phyloP scores from a whole-genome alignment of 2,113 vertebrate genomes.

The Oryzias melastigma region DNA sequence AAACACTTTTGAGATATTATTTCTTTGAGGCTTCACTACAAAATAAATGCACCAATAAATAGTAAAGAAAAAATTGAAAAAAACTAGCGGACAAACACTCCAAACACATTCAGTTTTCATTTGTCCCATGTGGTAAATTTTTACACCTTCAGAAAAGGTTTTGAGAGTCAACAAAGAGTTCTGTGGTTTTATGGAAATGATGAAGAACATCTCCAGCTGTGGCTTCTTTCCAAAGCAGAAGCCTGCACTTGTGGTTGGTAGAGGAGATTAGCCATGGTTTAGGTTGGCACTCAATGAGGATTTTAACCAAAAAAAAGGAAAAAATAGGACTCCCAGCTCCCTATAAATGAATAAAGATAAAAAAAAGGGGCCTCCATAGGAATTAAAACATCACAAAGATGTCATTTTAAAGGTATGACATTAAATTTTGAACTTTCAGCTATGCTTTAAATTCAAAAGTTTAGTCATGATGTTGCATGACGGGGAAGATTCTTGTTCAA shows the following conservation, averaged over 20 bases:
- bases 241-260: conserved; percentile 2
- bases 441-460: too few relatives aligned
- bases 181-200: conserved; percentile 1
- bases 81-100: neutral
- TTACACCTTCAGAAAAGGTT: conserved; percentile 8
- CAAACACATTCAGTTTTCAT: neutral
- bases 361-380: conserved; percentile 1
- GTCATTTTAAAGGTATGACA: neutral
- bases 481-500: too few relatives aligned
- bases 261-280: conserved; percentile 39
- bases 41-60: too few relatives aligned
- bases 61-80: too few relatives aligned
- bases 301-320: neutral
- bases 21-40: too few relatives aligned
- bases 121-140: conserved; percentile 1
- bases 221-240: conserved; percentile 19
- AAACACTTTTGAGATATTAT: too few relatives aligned
- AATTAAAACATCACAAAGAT: conserved; percentile 7
- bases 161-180: conserved; percentile 7
- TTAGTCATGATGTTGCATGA: too few relatives aligned
- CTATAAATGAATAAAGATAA: conserved; percentile 3
- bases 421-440: neutral
- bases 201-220: conserved; percentile 13
- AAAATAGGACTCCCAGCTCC: neutral
- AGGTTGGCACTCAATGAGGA: neutral